Evolutionary conservation across 2,113 vertebrate species (phyloP).

Genomic region (Mustela nigripes): DNA sequence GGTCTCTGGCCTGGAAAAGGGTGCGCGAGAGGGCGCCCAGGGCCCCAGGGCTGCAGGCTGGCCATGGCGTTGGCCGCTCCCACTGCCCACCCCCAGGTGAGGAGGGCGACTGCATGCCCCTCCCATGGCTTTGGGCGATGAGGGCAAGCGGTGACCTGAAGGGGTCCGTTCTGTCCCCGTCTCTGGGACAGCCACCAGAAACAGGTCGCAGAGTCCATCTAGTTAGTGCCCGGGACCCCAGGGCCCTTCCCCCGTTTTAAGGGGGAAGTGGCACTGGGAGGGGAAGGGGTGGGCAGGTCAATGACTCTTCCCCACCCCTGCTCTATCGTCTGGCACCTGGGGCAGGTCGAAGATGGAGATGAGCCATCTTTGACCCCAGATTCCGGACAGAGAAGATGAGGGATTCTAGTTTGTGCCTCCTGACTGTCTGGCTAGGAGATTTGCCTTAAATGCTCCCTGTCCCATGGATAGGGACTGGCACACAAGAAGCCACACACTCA

Average conservation of each 20-base stretch:
- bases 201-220: constrained; percentile 79
- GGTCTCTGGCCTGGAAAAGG: constrained; percentile 45
- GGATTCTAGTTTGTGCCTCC: constrained; percentile 69
- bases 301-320: neutral
- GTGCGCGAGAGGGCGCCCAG: constrained; percentile 7
- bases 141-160: neutral
- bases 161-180: neutral
- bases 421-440: constrained; percentile 78
- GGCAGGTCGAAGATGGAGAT: neutral
- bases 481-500: constrained; percentile 54
- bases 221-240: constrained; percentile 74
- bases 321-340: neutral
- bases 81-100: neutral
- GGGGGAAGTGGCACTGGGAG: constrained; percentile 72
- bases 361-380: constrained; percentile 80
- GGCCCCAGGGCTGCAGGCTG: neutral
- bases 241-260: constrained; percentile 83
- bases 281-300: neutral
- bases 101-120: neutral
- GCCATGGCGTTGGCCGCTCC: neutral
- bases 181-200: neutral
- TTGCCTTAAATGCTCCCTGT: constrained; percentile 86
- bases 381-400: constrained; percentile 58
- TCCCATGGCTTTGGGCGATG: neutral
- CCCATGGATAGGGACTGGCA: constrained; percentile 76